These are phyloP conservation scores for Sceliomorpha sp. DNA, from an alignment of 2,888 invertebrate genomes.

Conservation along the genomic window DNA sequence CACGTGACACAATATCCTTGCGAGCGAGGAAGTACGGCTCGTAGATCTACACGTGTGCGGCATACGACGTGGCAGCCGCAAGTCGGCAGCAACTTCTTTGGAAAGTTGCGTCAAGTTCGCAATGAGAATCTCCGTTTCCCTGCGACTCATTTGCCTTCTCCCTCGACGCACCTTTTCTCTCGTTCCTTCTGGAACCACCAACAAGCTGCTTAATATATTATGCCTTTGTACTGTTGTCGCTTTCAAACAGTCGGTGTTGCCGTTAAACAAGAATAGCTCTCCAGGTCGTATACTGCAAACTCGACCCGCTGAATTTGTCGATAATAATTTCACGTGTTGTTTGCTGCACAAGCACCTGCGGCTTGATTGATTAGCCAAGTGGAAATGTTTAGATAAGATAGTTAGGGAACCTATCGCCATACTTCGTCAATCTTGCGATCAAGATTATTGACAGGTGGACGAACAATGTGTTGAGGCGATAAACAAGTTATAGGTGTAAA, in stretches of 20 bases:
- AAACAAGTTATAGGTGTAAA: too few relatives aligned
- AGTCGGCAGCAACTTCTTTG: conserved; percentile 63
- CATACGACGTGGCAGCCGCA: conserved; percentile 56
- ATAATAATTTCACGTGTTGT: conserved; percentile 16
- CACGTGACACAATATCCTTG: conserved; percentile 52
- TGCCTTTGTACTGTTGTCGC: too few relatives aligned
- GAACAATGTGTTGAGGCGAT: too few relatives aligned
- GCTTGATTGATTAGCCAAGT: conserved; percentile 22
- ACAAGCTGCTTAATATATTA: not conserved
- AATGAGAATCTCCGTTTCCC: conserved; percentile 26
- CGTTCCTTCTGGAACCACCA: conserved; percentile 1
- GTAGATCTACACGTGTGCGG: conserved; percentile 15
- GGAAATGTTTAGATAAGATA: conserved; percentile 28
- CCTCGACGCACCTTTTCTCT: conserved; percentile 7
- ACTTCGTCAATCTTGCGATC: conserved; percentile 16
- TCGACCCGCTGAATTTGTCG: not conserved
- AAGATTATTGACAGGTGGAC: conserved; percentile 11
- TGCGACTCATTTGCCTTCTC: conserved; percentile 3
- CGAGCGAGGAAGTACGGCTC: conserved; percentile 33
- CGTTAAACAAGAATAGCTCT: too few relatives aligned
- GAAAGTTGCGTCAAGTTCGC: conserved; percentile 67
- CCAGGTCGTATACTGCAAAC: too few relatives aligned
- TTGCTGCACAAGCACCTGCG: conserved; percentile 9
- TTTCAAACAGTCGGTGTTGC: too few relatives aligned
- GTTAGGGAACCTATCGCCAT: conserved; percentile 22